Conservation (phyloP, 1,140 invertebrate species). For the Drosophila athabasca region DNA sequence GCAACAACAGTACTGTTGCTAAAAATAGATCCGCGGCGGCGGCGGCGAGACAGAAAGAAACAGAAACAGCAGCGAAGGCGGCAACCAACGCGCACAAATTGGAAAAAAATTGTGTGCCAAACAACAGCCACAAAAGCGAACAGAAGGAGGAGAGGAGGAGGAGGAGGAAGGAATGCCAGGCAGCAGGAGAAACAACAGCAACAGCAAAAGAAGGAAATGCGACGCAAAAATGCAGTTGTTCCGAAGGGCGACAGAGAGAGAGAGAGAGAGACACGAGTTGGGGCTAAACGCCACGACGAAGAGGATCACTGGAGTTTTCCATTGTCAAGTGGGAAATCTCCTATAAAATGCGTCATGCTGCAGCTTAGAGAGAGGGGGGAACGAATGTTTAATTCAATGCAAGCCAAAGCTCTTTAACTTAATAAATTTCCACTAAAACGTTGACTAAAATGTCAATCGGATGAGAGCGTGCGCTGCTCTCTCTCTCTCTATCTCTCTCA, state of each 20-base stretch:
- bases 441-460: slow-evolving; percentile 33
- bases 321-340: slow-evolving; percentile 24
- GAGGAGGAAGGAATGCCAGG: slow-evolving; percentile 39
- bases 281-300: slow-evolving; percentile 26
- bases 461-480: neutral
- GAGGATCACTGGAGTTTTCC: slow-evolving; percentile 34
- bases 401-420: slow-evolving; percentile 41
- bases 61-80: slow-evolving; percentile 55
- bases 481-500: slow-evolving; percentile 5
- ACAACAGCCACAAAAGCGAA: slow-evolving; percentile 48
- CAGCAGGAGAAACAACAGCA: slow-evolving; percentile 37
- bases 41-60: slow-evolving; percentile 62
- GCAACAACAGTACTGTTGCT: slow-evolving; percentile 60
- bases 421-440: slow-evolving; percentile 56
- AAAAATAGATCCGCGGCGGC: slow-evolving; percentile 68
- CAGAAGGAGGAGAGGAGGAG: slow-evolving; percentile 22
- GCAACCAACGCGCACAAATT: slow-evolving; percentile 54
- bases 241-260: neutral
- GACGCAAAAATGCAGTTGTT: slow-evolving; percentile 60
- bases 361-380: neutral
- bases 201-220: slow-evolving; percentile 52
- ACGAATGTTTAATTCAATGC: slow-evolving; percentile 48
- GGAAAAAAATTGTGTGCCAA: slow-evolving; percentile 55
- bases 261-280: slow-evolving; percentile 4
- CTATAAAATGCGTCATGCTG: slow-evolving; percentile 35